Percentiles rank a stretch among this genome's conserved stretches.
These are phyloP conservation scores for Catocala nupta DNA, from an alignment of 2,888 invertebrate genomes.

Conservation along the genomic window DNA sequence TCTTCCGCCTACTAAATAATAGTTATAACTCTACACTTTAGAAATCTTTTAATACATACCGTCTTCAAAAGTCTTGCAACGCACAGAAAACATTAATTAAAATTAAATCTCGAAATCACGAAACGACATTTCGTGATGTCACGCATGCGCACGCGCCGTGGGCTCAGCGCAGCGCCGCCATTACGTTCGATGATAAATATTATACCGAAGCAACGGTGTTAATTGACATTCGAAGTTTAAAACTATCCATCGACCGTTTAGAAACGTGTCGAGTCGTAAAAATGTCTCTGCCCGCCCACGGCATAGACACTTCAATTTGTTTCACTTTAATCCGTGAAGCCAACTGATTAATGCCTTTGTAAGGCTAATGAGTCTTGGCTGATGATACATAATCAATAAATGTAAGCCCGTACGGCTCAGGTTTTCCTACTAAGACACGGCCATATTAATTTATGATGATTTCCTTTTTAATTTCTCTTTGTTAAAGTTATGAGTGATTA, in stretches of 20 bases:
- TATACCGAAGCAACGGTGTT: conserved; percentile 62
- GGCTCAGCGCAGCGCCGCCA: conserved; percentile 54
- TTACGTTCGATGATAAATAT: conserved; percentile 61
- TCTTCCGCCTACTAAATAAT: no score
- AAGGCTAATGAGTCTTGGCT: conserved; percentile 76
- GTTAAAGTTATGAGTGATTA: conserved; percentile 11
- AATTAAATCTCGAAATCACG: conserved; percentile 40
- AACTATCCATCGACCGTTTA: conserved; percentile 57
- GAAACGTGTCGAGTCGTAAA: conserved; percentile 67
- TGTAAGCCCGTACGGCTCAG: conserved; percentile 57
- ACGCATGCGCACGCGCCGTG: conserved; percentile 44
- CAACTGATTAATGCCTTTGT: conserved; percentile 78
- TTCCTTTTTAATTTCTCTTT: conserved; percentile 47
- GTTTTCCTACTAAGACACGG: conserved; percentile 42
- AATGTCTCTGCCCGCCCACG: conserved; percentile 71
- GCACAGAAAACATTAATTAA: conserved; percentile 42
- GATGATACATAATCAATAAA: conserved; percentile 76
- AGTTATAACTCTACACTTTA: no score
- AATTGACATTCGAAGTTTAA: conserved; percentile 68
- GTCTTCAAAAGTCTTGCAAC: no score
- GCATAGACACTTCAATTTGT: conserved; percentile 75
- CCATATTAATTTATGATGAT: conserved; percentile 46
- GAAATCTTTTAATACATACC: no score
- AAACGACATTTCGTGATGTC: conserved; percentile 46
- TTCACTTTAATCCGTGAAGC: conserved; percentile 78